Conservation (phyloP, 2,888 invertebrate species). For the Calameuta pallipes region DNA sequence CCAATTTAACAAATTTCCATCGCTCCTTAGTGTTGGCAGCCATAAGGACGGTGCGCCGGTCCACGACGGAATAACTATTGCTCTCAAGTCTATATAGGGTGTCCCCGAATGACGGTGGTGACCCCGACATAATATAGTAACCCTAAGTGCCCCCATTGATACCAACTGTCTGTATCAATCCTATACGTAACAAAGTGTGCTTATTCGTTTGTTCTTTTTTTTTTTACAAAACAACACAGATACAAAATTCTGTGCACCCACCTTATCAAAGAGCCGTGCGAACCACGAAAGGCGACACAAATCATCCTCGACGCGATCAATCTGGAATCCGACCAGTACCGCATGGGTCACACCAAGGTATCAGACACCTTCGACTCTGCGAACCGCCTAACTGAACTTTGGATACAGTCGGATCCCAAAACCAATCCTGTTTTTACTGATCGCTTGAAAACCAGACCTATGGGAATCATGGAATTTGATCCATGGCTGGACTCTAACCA, state of each 20-base stretch:
- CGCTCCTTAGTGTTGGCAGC: background rate
- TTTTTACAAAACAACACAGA: conserved; percentile 74
- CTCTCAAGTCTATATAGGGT: background rate
- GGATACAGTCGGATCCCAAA: background rate
- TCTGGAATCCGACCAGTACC: conserved; percentile 93
- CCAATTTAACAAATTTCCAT: background rate
- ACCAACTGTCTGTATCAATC: background rate
- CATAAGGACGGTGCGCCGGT: background rate
- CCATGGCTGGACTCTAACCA: background rate
- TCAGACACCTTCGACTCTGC: conserved; percentile 55
- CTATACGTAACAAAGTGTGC: background rate
- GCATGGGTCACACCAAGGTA: conserved; percentile 97
- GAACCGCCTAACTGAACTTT: background rate
- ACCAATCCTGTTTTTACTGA: background rate
- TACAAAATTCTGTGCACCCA: conserved; percentile 99
- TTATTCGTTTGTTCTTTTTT: conserved; percentile 3
- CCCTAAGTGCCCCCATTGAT: background rate
- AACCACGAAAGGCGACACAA: conserved; percentile 82
- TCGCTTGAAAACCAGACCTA: background rate
- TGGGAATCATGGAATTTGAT: background rate
- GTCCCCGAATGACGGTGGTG: background rate
- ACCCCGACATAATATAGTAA: background rate
- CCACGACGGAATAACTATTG: background rate
- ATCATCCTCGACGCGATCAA: conserved; percentile 85
- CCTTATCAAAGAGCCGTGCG: conserved; percentile 79